phyloP scores from a whole-genome alignment of 1,140 invertebrate species.

The Pseudomyrmex cubaensis region DNA sequence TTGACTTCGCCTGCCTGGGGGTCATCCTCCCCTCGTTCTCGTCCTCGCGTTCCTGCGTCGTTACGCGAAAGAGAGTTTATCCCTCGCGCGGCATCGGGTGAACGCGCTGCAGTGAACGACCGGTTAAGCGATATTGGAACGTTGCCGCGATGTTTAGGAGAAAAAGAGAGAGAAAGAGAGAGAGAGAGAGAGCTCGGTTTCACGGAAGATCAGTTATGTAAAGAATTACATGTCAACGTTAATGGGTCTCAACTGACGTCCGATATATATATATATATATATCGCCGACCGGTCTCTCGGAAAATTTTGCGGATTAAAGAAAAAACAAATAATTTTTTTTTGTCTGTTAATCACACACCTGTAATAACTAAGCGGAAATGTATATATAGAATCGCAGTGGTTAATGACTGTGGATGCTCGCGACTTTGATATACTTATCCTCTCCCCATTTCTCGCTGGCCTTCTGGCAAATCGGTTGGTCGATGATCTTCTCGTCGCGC shows the following conservation, averaged over 20 bases:
- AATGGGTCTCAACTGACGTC: not conserved
- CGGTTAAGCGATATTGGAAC: not conserved
- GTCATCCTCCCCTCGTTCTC: conserved; percentile 50
- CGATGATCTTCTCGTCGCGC: conserved; percentile 22
- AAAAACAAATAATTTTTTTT: too few relatives aligned
- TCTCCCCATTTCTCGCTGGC: not conserved
- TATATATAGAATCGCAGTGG: not conserved
- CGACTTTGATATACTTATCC: conserved; percentile 28
- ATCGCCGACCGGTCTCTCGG: not conserved
- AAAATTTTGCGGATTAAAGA: too few relatives aligned
- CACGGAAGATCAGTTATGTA: conserved; percentile 1
- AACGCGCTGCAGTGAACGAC: conserved; percentile 46
- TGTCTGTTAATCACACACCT: not conserved
- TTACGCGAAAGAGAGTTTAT: conserved; percentile 25
- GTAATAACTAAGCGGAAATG: not conserved
- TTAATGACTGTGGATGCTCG: conserved; percentile 30
- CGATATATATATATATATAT: not conserved
- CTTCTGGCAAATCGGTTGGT: conserved; percentile 27
- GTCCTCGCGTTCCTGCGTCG: conserved; percentile 42
- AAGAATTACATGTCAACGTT: not conserved
- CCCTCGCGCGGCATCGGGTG: not conserved
- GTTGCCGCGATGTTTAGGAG: not conserved
- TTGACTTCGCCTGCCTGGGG: conserved; percentile 70
- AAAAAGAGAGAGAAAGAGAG: too few relatives aligned
- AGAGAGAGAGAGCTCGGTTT: too few relatives aligned